A percentile compares a stretch with the other conserved stretches of the same genome.
phyloP scores from a whole-genome alignment of 2,888 invertebrate species.

The Allophyes oxyacanthae region DNA sequence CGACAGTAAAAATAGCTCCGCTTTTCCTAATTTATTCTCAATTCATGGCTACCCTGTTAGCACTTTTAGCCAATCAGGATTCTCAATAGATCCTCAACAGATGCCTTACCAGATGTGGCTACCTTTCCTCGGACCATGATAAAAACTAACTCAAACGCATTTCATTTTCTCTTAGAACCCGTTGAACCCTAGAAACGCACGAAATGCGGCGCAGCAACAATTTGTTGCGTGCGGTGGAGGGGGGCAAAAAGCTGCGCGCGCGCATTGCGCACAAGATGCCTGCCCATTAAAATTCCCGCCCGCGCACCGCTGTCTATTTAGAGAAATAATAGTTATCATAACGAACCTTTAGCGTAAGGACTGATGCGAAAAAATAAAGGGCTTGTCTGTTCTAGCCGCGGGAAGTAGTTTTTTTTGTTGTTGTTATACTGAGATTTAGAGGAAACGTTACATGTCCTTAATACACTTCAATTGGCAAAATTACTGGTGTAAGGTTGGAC shows the following conservation, averaged over 20 bases:
- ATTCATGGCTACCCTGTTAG: conserved; percentile 8
- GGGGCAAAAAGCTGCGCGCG: conserved; percentile 68
- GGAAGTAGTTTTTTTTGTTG: conserved; percentile 7
- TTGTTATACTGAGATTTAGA: conserved; percentile 16
- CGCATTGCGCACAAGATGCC: conserved; percentile 71
- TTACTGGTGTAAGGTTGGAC: no score
- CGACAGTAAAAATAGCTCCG: neutral
- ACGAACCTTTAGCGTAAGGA: conserved; percentile 59
- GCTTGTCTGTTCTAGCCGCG: neutral
- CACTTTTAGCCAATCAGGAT: conserved; percentile 45
- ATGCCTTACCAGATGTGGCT: conserved; percentile 45
- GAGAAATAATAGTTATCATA: conserved; percentile 78
- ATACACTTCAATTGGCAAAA: no score
- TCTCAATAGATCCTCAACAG: conserved; percentile 24
- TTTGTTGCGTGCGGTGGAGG: conserved; percentile 63
- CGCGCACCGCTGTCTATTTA: conserved; percentile 82
- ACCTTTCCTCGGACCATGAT: conserved; percentile 35
- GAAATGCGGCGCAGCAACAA: conserved; percentile 68
- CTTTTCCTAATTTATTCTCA: conserved; percentile 8
- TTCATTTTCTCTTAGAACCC: conserved; percentile 59
- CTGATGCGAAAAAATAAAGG: conserved; percentile 28
- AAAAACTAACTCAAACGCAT: conserved; percentile 49
- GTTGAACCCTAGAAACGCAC: conserved; percentile 65
- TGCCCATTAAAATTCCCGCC: conserved; percentile 84
- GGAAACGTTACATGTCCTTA: no score